Evolutionary conservation across 2,888 invertebrate genomes (phyloP).

Genomic region (Nudaria mundana): DNA sequence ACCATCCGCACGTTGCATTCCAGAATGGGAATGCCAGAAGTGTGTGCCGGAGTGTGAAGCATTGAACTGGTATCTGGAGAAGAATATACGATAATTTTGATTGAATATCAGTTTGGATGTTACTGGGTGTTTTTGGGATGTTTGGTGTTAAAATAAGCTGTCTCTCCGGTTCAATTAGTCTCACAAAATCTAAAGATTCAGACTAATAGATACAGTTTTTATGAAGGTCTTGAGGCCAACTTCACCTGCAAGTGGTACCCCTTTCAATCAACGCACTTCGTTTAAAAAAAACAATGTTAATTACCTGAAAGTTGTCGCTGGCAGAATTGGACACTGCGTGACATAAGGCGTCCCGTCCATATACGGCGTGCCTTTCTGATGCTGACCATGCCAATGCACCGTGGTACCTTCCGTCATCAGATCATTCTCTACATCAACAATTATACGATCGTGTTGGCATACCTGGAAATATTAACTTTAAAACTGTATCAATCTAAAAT

Average conservation of each 20-base stretch:
- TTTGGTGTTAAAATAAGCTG: too few relatives aligned
- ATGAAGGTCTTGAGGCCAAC: too few relatives aligned
- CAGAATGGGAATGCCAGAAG: slow-evolving; percentile 88
- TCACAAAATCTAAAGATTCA: too few relatives aligned
- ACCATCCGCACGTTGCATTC: slow-evolving; percentile 93
- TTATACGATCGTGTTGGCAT: slow-evolving; percentile 90
- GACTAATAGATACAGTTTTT: too few relatives aligned
- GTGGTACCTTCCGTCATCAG: slow-evolving; percentile 90
- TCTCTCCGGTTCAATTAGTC: too few relatives aligned
- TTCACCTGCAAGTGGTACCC: too few relatives aligned
- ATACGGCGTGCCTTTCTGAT: slow-evolving; percentile 88
- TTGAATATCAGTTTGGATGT: too few relatives aligned
- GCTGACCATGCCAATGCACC: slow-evolving; percentile 96
- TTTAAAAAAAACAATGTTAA: too few relatives aligned
- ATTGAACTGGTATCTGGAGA: slow-evolving; percentile 84
- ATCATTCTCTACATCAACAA: slow-evolving; percentile 91
- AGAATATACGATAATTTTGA: too few relatives aligned
- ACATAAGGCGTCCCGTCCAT: slow-evolving; percentile 95
- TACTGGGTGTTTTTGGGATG: too few relatives aligned
- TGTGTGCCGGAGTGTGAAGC: slow-evolving; percentile 90
- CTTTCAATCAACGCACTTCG: too few relatives aligned
- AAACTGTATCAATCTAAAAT: too few relatives aligned
- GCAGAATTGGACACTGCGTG: slow-evolving; percentile 91
- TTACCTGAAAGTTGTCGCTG: slow-evolving; percentile 86
- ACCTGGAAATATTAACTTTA: slow-evolving; percentile 81